Percentiles rank a stretch among this genome's conserved stretches.
These are phyloP conservation scores for Melinaea menophilus DNA, from an alignment of 2,888 invertebrate genomes.

Conservation along the genomic window DNA sequence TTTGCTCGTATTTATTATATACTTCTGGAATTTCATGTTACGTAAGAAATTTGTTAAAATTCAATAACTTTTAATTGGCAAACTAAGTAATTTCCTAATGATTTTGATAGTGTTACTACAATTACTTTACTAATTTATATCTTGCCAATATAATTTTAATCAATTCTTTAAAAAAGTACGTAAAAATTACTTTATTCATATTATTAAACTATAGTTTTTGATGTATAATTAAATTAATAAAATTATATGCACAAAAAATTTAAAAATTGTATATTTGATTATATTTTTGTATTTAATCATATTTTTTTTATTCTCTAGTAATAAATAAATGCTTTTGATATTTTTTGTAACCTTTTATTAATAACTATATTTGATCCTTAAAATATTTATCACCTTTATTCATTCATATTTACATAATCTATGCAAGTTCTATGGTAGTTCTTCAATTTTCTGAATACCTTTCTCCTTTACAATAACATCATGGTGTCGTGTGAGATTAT, in stretches of 20 bases:
- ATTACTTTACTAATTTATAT: neutral
- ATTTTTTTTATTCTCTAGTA: slow-evolving; percentile 16
- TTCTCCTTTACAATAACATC: slow-evolving; percentile 45
- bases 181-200: neutral
- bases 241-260: slow-evolving; percentile 22
- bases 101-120: too few species aligned
- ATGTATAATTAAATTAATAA: slow-evolving; percentile 7
- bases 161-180: neutral
- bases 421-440: slow-evolving; percentile 32
- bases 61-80: too few species aligned
- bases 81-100: too few species aligned
- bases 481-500: slow-evolving; percentile 55
- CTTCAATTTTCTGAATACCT: slow-evolving; percentile 45
- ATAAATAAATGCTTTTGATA: slow-evolving; percentile 28
- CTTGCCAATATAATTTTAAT: neutral
- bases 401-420: slow-evolving; percentile 1
- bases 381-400: too few species aligned
- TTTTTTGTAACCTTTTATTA: neutral
- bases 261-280: slow-evolving; percentile 16
- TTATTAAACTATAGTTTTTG: neutral
- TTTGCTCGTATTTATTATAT: too few species aligned
- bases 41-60: too few species aligned
- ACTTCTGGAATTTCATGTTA: too few species aligned
- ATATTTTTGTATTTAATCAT: slow-evolving; percentile 31
- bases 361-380: too few species aligned